phyloP scores from a whole-genome alignment of 2,797 vertebrate genomes.

The Intellagama lesueurii region DNA sequence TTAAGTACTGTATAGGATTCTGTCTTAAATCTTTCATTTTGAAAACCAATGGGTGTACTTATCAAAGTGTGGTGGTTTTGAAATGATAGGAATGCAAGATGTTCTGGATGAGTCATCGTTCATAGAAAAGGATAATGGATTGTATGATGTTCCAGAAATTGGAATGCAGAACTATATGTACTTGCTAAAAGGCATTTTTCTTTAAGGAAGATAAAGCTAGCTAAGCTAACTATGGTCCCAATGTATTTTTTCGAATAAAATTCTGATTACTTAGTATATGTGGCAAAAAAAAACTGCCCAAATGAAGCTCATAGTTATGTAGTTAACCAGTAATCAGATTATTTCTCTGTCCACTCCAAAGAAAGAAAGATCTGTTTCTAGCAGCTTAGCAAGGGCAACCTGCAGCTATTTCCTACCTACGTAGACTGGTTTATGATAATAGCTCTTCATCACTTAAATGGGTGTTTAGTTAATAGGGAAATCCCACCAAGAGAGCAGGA shows the following conservation, averaged over 20 bases:
- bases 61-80: neutral
- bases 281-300: neutral
- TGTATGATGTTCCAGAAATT: neutral
- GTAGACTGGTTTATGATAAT: neutral
- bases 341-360: neutral
- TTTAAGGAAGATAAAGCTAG: too few relatives aligned
- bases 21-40: neutral
- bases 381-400: neutral
- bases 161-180: neutral
- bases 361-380: constrained; percentile 9
- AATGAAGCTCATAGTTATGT: neutral
- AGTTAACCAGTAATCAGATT: neutral
- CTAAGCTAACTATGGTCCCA: neutral
- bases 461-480: neutral
- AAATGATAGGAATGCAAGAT: neutral
- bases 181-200: neutral
- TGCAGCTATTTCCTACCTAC: neutral
- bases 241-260: neutral
- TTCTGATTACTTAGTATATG: neutral
- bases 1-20: too few relatives aligned
- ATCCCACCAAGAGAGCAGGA: neutral
- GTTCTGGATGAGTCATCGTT: neutral
- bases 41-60: neutral
- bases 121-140: neutral
- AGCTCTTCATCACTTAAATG: neutral